These are phyloP conservation scores for Cremastinae sp. DNA, from an alignment of 2,888 invertebrate species.

Conservation along the genomic window DNA sequence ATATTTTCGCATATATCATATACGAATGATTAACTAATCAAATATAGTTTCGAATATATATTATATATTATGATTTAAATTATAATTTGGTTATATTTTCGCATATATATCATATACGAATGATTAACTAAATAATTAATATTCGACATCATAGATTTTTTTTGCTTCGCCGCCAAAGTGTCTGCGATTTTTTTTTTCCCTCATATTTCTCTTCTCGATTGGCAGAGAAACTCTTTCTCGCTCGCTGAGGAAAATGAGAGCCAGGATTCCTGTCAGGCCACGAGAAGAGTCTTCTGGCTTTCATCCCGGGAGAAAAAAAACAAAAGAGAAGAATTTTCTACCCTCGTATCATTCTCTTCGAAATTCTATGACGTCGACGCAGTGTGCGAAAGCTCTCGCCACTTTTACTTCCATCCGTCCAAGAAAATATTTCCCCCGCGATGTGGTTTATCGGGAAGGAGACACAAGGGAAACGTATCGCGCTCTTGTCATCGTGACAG, in stretches of 20 bases:
- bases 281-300: conserved; percentile 64
- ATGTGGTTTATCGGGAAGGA: conserved; percentile 8
- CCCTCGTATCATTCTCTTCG: conserved; percentile 37
- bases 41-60: no score
- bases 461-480: conserved; percentile 59
- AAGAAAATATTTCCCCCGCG: conserved; percentile 37
- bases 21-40: conserved; percentile 8
- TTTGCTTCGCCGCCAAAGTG: conserved; percentile 70
- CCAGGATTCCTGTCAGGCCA: conserved; percentile 72
- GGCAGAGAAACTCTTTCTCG: conserved; percentile 73
- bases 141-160: conserved; percentile 8
- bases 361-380: conserved; percentile 34
- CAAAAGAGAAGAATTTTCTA: conserved; percentile 25
- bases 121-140: conserved; percentile 23
- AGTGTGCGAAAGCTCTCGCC: conserved; percentile 23
- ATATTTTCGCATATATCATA: no score
- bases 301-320: conserved; percentile 41
- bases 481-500: conserved; percentile 74
- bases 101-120: no score
- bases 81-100: no score
- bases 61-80: no score
- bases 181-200: conserved; percentile 75
- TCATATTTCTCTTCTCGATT: conserved; percentile 78
- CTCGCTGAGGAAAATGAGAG: conserved; percentile 53
- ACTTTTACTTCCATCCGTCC: conserved; percentile 20